Conservation (phyloP, 2,797 vertebrate species). For the Pristis pectinata region DNA sequence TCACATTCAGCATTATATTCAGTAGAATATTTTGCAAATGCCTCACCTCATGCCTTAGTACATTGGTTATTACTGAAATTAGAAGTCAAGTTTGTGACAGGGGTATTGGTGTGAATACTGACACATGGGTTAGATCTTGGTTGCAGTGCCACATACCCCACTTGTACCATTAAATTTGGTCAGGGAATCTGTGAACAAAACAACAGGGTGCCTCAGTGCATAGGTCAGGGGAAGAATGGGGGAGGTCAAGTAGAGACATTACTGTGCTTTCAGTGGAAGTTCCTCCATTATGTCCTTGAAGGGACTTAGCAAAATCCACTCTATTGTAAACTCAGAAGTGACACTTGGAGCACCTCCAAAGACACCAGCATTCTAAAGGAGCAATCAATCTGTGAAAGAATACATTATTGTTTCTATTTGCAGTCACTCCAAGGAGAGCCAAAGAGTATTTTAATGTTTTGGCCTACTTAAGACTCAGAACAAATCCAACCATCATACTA, state of each 20-base stretch:
- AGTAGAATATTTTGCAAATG: not conserved
- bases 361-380: not conserved
- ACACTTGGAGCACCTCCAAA: not conserved
- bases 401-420: not conserved
- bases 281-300: not conserved
- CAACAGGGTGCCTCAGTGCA: not conserved
- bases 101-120: not conserved
- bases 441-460: not conserved
- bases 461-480: not conserved
- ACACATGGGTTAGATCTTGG: not conserved
- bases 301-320: not conserved
- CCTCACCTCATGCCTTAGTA: not conserved
- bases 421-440: not conserved
- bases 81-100: not conserved
- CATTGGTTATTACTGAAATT: not conserved
- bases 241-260: not conserved
- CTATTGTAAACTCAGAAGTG: not conserved
- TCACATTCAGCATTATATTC: not conserved
- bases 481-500: not conserved
- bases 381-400: not conserved
- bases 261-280: not conserved
- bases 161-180: not conserved
- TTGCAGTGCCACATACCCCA: not conserved
- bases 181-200: not conserved
- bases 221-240: not conserved